Evolutionary conservation across 2,888 invertebrate species (phyloP).

Genomic region (Caenorhabditis panamensis): DNA sequence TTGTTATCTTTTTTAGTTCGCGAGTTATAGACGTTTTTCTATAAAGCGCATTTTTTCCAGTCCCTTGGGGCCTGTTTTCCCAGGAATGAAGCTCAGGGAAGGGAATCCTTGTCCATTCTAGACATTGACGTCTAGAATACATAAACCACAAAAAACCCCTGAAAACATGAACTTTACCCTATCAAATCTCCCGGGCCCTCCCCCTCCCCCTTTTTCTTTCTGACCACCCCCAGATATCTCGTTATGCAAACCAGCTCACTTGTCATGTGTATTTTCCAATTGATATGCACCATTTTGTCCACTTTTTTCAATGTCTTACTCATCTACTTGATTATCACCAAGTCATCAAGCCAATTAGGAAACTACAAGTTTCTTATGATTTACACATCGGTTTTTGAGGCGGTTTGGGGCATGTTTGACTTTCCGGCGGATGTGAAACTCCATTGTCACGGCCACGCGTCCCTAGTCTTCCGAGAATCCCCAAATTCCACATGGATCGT

Average conservation of each 20-base stretch:
- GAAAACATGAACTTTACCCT: too few species aligned
- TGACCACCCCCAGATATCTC: too few species aligned
- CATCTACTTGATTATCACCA: conserved; percentile 16
- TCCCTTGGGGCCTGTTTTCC: too few species aligned
- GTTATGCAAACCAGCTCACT: background rate
- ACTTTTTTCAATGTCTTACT: conserved; percentile 29
- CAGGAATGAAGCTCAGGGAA: too few species aligned
- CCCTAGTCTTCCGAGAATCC: conserved; percentile 14
- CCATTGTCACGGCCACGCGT: conserved; percentile 7
- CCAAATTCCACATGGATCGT: background rate
- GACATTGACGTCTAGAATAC: too few species aligned
- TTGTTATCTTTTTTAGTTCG: too few species aligned
- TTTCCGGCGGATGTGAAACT: conserved; percentile 15
- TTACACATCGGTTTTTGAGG: conserved; percentile 22
- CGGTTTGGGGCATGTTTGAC: conserved; percentile 10
- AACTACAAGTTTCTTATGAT: conserved; percentile 30
- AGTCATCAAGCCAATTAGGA: conserved; percentile 22
- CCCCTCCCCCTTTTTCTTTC: too few species aligned
- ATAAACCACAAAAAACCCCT: too few species aligned
- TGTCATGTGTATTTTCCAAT: conserved; percentile 11
- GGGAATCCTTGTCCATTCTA: too few species aligned
- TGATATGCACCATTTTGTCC: conserved; percentile 24
- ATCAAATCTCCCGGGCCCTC: too few species aligned
- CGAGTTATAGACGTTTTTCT: too few species aligned
- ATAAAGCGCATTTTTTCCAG: too few species aligned